Conservation (phyloP, 37 sponge, comb jelly and placozoan species). For the Crambe crambe region DNA sequence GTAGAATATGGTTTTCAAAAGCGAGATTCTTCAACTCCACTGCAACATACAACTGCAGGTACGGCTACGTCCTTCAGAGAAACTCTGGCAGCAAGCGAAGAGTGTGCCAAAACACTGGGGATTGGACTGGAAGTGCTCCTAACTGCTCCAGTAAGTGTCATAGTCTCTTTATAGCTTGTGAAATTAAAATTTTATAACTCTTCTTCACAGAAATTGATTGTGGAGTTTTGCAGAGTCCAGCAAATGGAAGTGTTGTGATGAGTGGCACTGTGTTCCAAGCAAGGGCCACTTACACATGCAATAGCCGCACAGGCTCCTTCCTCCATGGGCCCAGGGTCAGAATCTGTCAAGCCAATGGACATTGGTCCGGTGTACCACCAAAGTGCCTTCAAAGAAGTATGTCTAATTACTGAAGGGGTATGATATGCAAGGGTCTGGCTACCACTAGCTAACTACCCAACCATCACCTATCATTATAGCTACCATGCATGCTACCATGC, state of each 20-base stretch:
- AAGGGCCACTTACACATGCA: slow-evolving; percentile 48
- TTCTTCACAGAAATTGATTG: slow-evolving; percentile 44
- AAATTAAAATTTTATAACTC: background rate
- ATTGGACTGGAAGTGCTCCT: slow-evolving; percentile 63
- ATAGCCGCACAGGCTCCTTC: too few relatives aligned
- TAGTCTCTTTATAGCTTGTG: background rate
- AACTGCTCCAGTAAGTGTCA: slow-evolving; percentile 43
- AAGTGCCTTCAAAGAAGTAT: background rate
- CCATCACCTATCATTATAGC: too few relatives aligned
- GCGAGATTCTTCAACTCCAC: slow-evolving; percentile 17
- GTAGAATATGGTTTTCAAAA: slow-evolving; percentile 15
- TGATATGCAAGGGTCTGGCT: too few relatives aligned
- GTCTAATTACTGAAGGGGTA: too few relatives aligned
- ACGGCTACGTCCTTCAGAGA: slow-evolving; percentile 46
- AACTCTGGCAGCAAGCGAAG: background rate
- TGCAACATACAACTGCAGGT: slow-evolving; percentile 52
- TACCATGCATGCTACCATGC: too few relatives aligned
- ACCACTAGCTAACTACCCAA: too few relatives aligned
- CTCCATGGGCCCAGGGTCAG: slow-evolving; percentile 9
- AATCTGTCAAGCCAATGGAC: slow-evolving; percentile 43
- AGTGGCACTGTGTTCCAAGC: slow-evolving; percentile 17
- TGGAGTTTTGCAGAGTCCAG: slow-evolving; percentile 16
- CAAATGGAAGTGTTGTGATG: slow-evolving; percentile 28
- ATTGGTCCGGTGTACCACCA: slow-evolving; percentile 24
- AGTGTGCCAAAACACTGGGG: slow-evolving; percentile 48